Evolutionary conservation across 2,113 vertebrate species (phyloP).

Genomic region (Columbina picui): DNA sequence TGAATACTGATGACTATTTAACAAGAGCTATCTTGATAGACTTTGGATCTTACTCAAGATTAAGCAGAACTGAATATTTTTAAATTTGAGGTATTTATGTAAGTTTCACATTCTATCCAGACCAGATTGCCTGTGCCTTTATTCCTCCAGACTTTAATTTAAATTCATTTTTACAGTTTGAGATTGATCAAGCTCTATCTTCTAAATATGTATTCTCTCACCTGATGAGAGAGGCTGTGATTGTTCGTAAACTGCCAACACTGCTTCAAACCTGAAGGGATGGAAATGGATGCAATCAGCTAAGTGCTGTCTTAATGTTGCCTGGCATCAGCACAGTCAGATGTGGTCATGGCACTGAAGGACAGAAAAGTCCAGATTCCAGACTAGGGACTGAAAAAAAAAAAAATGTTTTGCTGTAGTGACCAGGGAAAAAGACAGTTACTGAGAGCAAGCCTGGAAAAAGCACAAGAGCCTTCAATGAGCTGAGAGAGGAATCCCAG

Average conservation of each 20-base stretch:
- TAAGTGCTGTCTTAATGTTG: not conserved
- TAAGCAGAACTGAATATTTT: not conserved
- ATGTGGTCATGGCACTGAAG: not conserved
- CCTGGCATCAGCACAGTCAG: not conserved
- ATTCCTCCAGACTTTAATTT: not conserved
- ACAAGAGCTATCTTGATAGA: not conserved
- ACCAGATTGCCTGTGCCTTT: not conserved
- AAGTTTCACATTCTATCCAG: not conserved
- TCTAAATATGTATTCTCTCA: not conserved
- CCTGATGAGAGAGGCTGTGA: not conserved
- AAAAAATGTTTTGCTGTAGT: not conserved
- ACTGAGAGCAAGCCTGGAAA: not conserved
- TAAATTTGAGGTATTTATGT: not conserved
- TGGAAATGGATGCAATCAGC: not conserved
- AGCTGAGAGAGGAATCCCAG: not conserved
- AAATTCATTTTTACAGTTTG: not conserved
- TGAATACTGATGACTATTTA: not conserved
- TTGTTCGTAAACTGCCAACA: not conserved
- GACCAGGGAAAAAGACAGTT: not conserved
- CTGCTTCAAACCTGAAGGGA: not conserved
- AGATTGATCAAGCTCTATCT: not conserved
- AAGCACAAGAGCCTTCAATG: not conserved
- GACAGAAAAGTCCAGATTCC: not conserved
- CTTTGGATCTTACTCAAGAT: not conserved
- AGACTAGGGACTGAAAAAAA: not conserved